Evolutionary conservation across 2,113 vertebrate genomes (phyloP), one percentile per base, ranked within the genome.

Genomic region (Tretioscincus oriximinensis): DNA sequence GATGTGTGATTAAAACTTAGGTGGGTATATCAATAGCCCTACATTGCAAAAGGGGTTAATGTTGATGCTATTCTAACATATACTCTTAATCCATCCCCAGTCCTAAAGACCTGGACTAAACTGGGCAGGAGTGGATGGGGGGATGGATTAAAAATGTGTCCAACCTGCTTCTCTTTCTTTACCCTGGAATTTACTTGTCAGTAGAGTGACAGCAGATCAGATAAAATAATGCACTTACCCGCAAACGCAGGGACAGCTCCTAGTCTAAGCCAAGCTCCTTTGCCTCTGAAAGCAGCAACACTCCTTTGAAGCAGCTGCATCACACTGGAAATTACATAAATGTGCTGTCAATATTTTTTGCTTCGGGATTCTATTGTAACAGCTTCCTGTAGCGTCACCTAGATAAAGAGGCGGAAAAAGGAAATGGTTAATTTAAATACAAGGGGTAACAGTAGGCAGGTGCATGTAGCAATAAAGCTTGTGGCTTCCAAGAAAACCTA

Each of bases 321-420:
- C 8, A 28, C 82, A 79, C 18, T 84, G 74, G 65, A 78, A 72
- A 82, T 91, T 84, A 68, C 82, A 90, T 88, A 74, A 80, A 86
- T 81, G 10, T 73, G 11, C 9, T 64, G 85, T 79, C 45, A 22
- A 45, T 11, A 4, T 45, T 31, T 71, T 41, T n/a, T 24, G 47
- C 29, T 35, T 41, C 54, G 20, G 5, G 14, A 29, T 22, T 58
- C 24, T 61, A 2, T 75, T 24, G 16, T 29, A 75, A 68, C 3
- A 12, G 31, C 18, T 76, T 80, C 69, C 41, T 68, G 35, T 76
- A 75, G 4, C 73, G 7, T 73, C 22, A n/a, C 10, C 73, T 45
- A 29, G 76, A 31, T 88, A 54, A 77, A 81, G 71, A 75, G 81
- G 73, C 72, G 21, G n/a, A 83, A 61, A 21, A 66, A 28, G 26